Conservation (phyloP, 2,113 vertebrate species). For the Acanthisitta chloris region DNA sequence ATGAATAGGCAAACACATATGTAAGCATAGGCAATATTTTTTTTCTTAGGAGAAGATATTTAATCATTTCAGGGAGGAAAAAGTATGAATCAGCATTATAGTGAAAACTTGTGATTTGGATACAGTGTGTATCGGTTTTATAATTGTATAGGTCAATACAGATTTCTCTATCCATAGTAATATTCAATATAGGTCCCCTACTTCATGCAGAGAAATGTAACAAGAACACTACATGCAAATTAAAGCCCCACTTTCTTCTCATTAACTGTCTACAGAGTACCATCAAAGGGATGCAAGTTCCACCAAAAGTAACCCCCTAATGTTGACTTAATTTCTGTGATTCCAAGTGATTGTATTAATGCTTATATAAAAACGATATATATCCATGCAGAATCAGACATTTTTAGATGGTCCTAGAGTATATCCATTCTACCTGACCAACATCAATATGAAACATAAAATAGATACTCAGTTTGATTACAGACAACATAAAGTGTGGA, state of each 20-base stretch:
- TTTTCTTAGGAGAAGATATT: not conserved
- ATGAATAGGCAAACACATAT: not conserved
- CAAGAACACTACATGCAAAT: accelerated
- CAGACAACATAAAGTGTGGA: too few species aligned
- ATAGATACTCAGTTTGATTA: not conserved
- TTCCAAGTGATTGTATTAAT: not conserved
- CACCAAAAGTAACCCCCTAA: not conserved
- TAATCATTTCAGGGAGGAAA: not conserved
- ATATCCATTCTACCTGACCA: not conserved
- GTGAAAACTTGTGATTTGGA: not conserved
- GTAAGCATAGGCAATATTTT: not conserved
- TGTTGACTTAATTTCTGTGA: not conserved
- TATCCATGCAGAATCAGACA: not conserved
- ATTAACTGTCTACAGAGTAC: not conserved
- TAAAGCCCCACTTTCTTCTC: not conserved
- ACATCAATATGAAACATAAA: not conserved
- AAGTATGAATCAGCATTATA: not conserved
- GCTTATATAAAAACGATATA: not conserved
- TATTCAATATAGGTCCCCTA: not conserved
- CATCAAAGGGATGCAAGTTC: not conserved
- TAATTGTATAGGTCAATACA: not conserved
- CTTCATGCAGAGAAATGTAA: not conserved
- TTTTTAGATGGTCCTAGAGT: not conserved
- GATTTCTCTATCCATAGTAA: not conserved
- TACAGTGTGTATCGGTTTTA: not conserved